These are phyloP conservation scores for Pantelozetes paolii DNA, from an alignment of 2,888 invertebrate genomes.

Conservation along the genomic window DNA sequence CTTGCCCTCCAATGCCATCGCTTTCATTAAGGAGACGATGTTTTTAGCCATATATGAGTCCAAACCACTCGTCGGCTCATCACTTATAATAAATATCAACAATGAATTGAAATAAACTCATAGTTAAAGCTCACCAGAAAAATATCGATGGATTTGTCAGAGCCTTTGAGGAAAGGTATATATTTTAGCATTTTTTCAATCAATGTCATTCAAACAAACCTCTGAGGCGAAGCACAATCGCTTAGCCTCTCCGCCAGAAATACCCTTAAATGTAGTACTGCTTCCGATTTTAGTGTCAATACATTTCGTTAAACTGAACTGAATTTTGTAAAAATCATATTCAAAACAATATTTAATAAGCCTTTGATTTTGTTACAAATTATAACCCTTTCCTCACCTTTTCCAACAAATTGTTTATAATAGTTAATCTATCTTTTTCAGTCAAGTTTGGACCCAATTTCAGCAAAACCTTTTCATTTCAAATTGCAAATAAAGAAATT, in stretches of 20 bases:
- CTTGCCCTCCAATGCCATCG: conserved; percentile 54
- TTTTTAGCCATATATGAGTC: conserved; percentile 96
- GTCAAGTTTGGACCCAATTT: too few relatives aligned
- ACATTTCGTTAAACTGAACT: conserved; percentile 82
- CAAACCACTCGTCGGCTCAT: conserved; percentile 93
- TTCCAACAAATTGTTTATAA: conserved; percentile 50
- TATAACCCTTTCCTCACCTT: conserved; percentile 52
- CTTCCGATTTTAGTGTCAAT: conserved; percentile 84
- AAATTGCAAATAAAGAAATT: too few relatives aligned
- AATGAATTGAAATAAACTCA: too few relatives aligned
- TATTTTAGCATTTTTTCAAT: background rate
- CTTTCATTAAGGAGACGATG: conserved; percentile 67
- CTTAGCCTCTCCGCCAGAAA: conserved; percentile 95
- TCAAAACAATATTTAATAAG: background rate
- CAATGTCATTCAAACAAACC: conserved; percentile 55
- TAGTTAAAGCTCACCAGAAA: conserved; percentile 63
- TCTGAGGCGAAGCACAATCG: conserved; percentile 92
- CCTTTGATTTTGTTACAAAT: background rate
- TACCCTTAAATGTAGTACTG: conserved; percentile 78
- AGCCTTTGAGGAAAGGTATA: conserved; percentile 58
- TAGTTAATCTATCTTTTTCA: conserved; percentile 45
- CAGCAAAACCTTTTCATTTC: too few relatives aligned
- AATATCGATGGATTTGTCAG: conserved; percentile 88
- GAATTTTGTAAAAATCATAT: background rate
- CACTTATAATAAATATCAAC: conserved; percentile 55